Evolutionary conservation across 1,140 invertebrate genomes (phyloP).

Genomic region (Apis cerana): DNA sequence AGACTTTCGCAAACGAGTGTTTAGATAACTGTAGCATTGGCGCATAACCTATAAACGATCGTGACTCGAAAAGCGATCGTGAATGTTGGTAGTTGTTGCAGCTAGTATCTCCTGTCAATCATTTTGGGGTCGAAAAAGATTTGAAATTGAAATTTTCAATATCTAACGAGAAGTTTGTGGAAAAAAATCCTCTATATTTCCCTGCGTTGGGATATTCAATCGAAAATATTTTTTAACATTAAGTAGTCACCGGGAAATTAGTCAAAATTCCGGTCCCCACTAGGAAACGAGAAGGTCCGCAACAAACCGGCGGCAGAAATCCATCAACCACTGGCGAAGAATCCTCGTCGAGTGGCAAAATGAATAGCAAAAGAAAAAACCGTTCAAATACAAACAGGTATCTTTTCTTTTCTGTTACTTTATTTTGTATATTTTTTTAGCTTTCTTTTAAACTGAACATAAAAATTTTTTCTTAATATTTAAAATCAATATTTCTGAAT

Average conservation of each 20-base stretch:
- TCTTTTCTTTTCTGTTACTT: conserved; percentile 2
- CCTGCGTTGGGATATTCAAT: conserved; percentile 35
- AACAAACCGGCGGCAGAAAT: conserved; percentile 81
- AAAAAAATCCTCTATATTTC: not conserved
- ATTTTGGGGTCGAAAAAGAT: conserved; percentile 10
- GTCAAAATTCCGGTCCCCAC: conserved; percentile 84
- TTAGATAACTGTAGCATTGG: conserved; percentile 20
- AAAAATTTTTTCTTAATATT: not conserved
- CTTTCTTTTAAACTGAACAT: not conserved
- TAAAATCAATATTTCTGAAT: not conserved
- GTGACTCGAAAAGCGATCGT: conserved; percentile 55
- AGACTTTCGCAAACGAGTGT: conserved; percentile 31
- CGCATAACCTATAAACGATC: conserved; percentile 70
- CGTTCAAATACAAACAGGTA: conserved; percentile 80
- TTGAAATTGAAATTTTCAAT: not conserved
- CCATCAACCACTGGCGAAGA: conserved; percentile 74
- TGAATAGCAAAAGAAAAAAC: conserved; percentile 81
- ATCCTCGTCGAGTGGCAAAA: conserved; percentile 74
- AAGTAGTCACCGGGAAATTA: conserved; percentile 75
- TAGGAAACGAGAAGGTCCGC: conserved; percentile 82
- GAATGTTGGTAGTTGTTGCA: conserved; percentile 62
- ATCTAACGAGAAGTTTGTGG: conserved; percentile 17
- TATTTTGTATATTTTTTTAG: not conserved
- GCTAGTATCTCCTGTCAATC: conserved; percentile 24
- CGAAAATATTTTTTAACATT: conserved; percentile 54